Conservation (phyloP, 2,888 invertebrate genomes). For the Oscheius onirici region DNA sequence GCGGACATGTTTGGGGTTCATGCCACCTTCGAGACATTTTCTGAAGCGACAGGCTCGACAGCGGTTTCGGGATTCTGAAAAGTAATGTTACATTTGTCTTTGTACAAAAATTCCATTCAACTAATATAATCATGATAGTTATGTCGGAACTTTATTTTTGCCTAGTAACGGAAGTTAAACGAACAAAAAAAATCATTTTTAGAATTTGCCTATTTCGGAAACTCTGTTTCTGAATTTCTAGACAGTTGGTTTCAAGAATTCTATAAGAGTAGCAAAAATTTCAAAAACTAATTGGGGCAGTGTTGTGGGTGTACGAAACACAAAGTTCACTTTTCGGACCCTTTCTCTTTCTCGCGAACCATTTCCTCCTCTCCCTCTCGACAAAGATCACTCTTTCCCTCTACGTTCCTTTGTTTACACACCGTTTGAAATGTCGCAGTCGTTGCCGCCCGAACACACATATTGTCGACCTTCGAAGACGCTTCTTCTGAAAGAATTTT, state of each 20-base stretch:
- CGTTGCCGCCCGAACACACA: slow-evolving; percentile 52
- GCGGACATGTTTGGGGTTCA: slow-evolving; percentile 63
- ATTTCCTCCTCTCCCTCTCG: neutral
- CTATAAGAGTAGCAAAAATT: neutral
- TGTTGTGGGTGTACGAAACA: neutral
- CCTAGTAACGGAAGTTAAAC: too few relatives aligned
- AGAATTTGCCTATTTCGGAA: too few relatives aligned
- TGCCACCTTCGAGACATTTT: slow-evolving; percentile 60
- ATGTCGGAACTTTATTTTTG: too few relatives aligned
- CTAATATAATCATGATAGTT: too few relatives aligned
- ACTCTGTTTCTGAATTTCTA: too few relatives aligned
- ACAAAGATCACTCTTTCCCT: neutral
- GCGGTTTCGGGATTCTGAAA: slow-evolving; percentile 59
- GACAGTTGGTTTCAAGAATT: too few relatives aligned
- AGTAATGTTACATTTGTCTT: too few relatives aligned
- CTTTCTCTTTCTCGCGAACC: neutral
- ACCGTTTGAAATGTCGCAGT: slow-evolving; percentile 63
- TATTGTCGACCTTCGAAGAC: slow-evolving; percentile 61
- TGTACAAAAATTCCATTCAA: too few relatives aligned
- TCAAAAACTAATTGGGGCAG: too few relatives aligned
- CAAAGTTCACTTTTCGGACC: neutral
- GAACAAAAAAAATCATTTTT: too few relatives aligned
- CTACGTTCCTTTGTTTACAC: neutral
- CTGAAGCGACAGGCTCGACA: slow-evolving; percentile 62
- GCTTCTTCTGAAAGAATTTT: slow-evolving; percentile 41